These are phyloP conservation scores for Erinaceus europaeus DNA, from an alignment of 2,113 vertebrate genomes.

Conservation along the genomic window DNA sequence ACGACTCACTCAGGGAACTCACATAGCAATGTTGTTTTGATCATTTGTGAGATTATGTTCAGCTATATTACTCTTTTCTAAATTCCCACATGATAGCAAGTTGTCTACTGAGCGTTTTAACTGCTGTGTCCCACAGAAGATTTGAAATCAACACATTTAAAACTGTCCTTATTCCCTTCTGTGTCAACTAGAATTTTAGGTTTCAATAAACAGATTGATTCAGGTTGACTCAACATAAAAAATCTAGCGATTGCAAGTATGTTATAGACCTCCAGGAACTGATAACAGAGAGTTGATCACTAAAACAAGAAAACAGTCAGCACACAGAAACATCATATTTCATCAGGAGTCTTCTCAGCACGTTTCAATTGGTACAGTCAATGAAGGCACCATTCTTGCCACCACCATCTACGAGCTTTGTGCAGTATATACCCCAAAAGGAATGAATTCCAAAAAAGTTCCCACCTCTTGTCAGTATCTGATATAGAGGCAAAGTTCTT, in stretches of 20 bases:
- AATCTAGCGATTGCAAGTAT: not conserved
- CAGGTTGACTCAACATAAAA: not conserved
- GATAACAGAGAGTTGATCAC: not conserved
- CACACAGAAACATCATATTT: not conserved
- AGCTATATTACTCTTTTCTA: not conserved
- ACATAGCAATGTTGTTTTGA: not conserved
- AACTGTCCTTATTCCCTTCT: not conserved
- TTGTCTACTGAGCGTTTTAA: not conserved
- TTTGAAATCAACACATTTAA: not conserved
- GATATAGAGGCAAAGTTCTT: not conserved
- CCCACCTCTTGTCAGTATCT: not conserved
- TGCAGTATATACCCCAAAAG: not conserved
- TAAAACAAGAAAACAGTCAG: not conserved
- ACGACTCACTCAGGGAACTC: not conserved
- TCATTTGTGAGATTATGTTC: not conserved
- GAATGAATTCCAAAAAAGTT: not conserved
- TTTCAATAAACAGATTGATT: conserved; percentile 28
- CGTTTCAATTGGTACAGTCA: not conserved
- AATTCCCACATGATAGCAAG: not conserved
- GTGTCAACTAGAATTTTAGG: not conserved
- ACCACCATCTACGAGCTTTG: not conserved
- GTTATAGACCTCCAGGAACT: not conserved
- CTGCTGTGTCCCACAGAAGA: not conserved
- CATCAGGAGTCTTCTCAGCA: not conserved
- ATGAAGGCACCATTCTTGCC: not conserved